Base-by-base conservation (phyloP, 1,140 invertebrate genomes). In the Centruroides sculpturatus region DNA sequence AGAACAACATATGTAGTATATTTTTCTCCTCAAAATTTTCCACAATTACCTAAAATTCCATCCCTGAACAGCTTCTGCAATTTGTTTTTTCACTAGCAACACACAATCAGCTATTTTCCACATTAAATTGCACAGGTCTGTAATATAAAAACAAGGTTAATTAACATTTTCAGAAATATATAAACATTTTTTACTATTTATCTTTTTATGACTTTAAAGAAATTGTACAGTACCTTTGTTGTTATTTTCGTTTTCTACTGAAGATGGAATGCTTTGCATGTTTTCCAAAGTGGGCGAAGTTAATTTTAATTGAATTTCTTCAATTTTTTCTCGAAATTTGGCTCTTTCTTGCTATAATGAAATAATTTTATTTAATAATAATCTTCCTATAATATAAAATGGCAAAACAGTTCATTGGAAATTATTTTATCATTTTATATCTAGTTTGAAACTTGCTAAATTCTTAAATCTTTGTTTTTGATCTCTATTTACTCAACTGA, bases 251-350 rank as follows among this genome's bases (percentile, higher is more conserved):
- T 63, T 54, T 53, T 60, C 55, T 5, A 41, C 1, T 6, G 41
- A 41, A n/a, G 35, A 36, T 35, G 55, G 55, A 13, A 57, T 61
- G 9, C 62, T 47, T 34, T 62, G 47, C n/a, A 63, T 53, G 13
- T 50, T 63, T 64, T 82, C 79, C 7, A 82, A 70, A 3, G 76
- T 79, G 0, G 82, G 81, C 0, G 82, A 83, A 0, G 82, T 84
- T 9, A 85, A 66, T 65, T 82, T 82, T 13, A 84, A 66, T 66
- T 89, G 85, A 54, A 86, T 80, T 62, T 86, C 82, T 70, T 87
- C 85, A 55, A 87, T 82, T 68, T 81, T 83, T 57, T 80, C 79
- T 66, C 85, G 85, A 59, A 88, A 87, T 47, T 75, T 73, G n/a
- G 76, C 73, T 63, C 83, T 81, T 69, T 89, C 85, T 60, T 76